These are phyloP conservation scores for Sebastes steindachneri DNA, from an alignment of 2,797 vertebrate species.

Conservation along the genomic window DNA sequence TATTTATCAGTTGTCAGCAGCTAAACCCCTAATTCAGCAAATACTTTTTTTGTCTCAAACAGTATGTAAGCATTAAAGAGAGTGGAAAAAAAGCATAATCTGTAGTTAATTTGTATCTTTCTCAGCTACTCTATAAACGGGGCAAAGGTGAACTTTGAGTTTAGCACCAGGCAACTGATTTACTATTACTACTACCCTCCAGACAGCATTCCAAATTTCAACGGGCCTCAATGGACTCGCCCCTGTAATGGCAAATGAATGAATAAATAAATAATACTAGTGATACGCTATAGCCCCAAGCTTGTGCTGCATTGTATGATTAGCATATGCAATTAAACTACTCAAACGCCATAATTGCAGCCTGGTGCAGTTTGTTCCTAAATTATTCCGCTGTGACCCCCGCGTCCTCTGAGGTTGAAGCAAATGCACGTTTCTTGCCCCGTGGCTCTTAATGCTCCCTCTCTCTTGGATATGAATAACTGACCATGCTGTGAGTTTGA, in stretches of 20 bases:
- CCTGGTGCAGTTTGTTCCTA: slow-evolving; percentile 60
- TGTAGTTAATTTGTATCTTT: slow-evolving; percentile 71
- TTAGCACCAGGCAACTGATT: slow-evolving; percentile 67
- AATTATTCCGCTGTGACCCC: slow-evolving; percentile 71
- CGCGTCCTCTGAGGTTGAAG: slow-evolving; percentile 65
- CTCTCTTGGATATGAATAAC: slow-evolving; percentile 34
- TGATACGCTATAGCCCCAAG: slow-evolving; percentile 69
- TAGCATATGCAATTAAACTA: slow-evolving; percentile 80
- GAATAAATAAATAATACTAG: slow-evolving; percentile 80
- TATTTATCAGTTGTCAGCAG: slow-evolving; percentile 86
- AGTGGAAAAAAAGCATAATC: slow-evolving; percentile 32
- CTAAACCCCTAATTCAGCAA: slow-evolving; percentile 82
- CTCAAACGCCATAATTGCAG: slow-evolving; percentile 74
- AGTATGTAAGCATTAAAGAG: slow-evolving; percentile 56
- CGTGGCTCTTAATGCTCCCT: slow-evolving; percentile 33
- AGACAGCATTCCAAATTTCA: slow-evolving; percentile 61
- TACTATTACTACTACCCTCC: slow-evolving; percentile 59
- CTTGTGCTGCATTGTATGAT: slow-evolving; percentile 76
- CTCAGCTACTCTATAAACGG: slow-evolving; percentile 14
- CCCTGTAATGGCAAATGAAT: slow-evolving; percentile 72
- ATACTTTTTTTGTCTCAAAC: slow-evolving; percentile 65
- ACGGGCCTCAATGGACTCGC: slow-evolving; percentile 61
- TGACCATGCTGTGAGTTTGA: not conserved
- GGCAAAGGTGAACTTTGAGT: slow-evolving; percentile 70
- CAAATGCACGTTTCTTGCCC: slow-evolving; percentile 52